Conservation (phyloP, 2,888 invertebrate species). For the Clusia tigrina region DNA sequence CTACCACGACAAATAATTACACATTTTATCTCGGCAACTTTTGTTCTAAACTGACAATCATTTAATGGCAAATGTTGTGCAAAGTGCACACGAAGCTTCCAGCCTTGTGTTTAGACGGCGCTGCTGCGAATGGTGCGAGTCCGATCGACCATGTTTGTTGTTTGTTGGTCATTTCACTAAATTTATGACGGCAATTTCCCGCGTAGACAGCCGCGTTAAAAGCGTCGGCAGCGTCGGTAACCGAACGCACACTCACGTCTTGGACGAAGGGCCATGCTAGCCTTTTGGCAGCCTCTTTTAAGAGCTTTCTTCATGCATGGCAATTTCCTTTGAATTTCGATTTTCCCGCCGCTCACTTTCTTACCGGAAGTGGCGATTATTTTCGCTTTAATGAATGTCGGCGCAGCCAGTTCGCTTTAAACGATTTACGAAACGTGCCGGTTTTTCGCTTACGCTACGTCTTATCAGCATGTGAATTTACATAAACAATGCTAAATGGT, state of each 20-base stretch:
- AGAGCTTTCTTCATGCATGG: slow-evolving; percentile 11
- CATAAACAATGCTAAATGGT: slow-evolving; percentile 9
- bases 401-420: slow-evolving; percentile 17
- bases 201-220: slow-evolving; percentile 38
- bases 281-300: background rate
- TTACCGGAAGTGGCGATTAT: slow-evolving; percentile 37
- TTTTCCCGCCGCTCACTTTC: slow-evolving; percentile 19
- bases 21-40: slow-evolving; percentile 11
- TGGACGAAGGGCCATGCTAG: background rate
- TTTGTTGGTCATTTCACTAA: slow-evolving; percentile 2
- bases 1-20: slow-evolving; percentile 10
- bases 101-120: background rate
- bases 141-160: slow-evolving; percentile 1
- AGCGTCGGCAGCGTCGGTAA: no score
- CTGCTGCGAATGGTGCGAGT: slow-evolving; percentile 3
- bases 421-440: slow-evolving; percentile 11
- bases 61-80: slow-evolving; percentile 44
- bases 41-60: slow-evolving; percentile 30
- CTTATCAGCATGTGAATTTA: slow-evolving; percentile 11
- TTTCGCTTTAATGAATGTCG: slow-evolving; percentile 35
- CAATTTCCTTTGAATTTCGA: slow-evolving; percentile 19
- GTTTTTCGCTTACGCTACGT: background rate
- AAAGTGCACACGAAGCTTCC: slow-evolving; percentile 44
- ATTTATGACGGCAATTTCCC: slow-evolving; percentile 55
- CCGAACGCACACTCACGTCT: background rate